Conservation (phyloP, 1,140 invertebrate genomes). For the fruit fly (Drosophila melanogaster) region DNA sequence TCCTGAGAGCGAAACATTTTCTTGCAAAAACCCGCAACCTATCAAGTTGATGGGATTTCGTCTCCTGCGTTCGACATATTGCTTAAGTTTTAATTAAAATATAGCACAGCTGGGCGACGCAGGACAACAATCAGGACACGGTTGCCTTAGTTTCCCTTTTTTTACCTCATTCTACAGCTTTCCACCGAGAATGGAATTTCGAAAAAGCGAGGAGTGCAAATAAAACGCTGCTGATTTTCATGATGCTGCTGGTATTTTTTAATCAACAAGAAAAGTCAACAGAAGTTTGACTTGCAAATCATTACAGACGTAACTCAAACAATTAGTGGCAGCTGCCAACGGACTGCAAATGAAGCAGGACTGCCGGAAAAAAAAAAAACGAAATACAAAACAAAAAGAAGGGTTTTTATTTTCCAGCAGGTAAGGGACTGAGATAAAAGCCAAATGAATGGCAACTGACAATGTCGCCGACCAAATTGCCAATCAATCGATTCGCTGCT, state of each 20-base stretch:
- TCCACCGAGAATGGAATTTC: constrained; percentile 52
- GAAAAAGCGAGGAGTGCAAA: constrained; percentile 53
- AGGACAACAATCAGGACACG: constrained; percentile 46
- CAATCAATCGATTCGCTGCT: constrained; percentile 70
- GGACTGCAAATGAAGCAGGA: constrained; percentile 62
- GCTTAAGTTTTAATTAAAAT: constrained; percentile 78
- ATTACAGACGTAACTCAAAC: constrained; percentile 82
- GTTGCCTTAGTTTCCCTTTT: constrained; percentile 21
- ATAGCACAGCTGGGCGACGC: constrained; percentile 46
- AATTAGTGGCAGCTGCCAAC: constrained; percentile 77
- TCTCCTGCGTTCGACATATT: constrained; percentile 30
- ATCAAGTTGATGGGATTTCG: constrained; percentile 12
- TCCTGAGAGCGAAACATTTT: background rate
- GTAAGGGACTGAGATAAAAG: constrained; percentile 51
- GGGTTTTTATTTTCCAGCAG: background rate
- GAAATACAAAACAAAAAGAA: constrained; percentile 3
- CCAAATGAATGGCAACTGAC: constrained; percentile 65
- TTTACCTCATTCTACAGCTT: background rate
- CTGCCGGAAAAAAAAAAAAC: background rate
- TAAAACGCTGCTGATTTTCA: constrained; percentile 34
- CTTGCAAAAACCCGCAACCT: background rate
- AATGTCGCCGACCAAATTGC: constrained; percentile 51
- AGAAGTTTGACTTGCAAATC: constrained; percentile 82
- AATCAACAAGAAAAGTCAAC: constrained; percentile 79
- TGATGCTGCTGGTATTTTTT: constrained; percentile 50